Evolutionary conservation across 1,140 invertebrate genomes (phyloP).

Genomic region (Drosophila setifemur): DNA sequence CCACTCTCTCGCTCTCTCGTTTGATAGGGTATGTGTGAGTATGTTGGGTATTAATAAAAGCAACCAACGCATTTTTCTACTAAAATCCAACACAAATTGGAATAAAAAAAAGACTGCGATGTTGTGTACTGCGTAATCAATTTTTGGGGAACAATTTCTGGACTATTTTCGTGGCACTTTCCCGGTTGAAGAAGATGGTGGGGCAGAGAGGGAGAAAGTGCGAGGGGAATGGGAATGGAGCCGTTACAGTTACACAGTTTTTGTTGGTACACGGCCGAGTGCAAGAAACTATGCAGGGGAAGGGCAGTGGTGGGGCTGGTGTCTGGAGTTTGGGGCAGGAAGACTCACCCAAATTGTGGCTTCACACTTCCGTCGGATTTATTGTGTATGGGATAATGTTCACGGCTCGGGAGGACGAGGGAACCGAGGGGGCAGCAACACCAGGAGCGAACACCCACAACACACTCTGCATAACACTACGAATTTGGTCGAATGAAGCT

Average conservation of each 20-base stretch:
- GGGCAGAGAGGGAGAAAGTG: neutral
- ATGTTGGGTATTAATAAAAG: conserved; percentile 74
- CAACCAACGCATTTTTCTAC: conserved; percentile 76
- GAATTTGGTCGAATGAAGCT: conserved; percentile 20
- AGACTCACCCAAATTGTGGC: conserved; percentile 63
- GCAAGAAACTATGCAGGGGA: conserved; percentile 7
- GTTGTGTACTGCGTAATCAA: conserved; percentile 72
- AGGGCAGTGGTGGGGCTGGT: neutral
- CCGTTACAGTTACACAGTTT: conserved; percentile 68
- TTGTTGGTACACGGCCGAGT: conserved; percentile 33
- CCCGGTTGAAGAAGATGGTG: neutral
- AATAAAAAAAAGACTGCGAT: conserved; percentile 44
- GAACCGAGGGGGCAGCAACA: conserved; percentile 34
- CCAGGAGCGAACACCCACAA: conserved; percentile 52
- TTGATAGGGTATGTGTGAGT: conserved; percentile 27
- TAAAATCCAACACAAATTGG: conserved; percentile 57
- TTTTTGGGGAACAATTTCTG: conserved; percentile 48
- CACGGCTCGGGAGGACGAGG: conserved; percentile 22
- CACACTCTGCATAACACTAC: conserved; percentile 59
- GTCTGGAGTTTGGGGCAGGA: neutral
- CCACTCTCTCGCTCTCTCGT: conserved; percentile 7
- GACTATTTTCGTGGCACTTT: conserved; percentile 54
- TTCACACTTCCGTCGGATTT: conserved; percentile 20
- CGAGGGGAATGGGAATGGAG: no score
- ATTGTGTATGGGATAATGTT: conserved; percentile 47